Evolutionary conservation across 1,140 invertebrate species (phyloP).

Genomic region (Melitaea cinxia): DNA sequence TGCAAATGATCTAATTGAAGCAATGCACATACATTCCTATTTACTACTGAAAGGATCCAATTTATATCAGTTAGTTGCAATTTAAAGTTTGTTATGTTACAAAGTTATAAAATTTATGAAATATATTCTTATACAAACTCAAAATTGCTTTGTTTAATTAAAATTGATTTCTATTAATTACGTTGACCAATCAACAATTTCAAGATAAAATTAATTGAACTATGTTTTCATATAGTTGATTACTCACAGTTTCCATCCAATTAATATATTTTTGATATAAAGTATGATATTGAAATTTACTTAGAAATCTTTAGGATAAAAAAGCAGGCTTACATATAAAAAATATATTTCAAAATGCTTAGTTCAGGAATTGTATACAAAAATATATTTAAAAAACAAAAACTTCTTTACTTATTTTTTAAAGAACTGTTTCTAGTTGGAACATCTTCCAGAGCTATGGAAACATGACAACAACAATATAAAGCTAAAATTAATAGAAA

Average conservation of each 20-base stretch:
- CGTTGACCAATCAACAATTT: neutral
- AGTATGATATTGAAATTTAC: too few relatives aligned
- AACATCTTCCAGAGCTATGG: constrained; percentile 66
- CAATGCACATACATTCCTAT: constrained; percentile 92
- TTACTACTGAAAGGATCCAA: constrained; percentile 92
- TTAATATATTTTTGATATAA: too few relatives aligned
- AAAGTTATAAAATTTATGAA: neutral
- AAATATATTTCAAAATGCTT: too few relatives aligned
- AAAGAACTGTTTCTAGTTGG: constrained; percentile 51
- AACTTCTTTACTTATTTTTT: constrained; percentile 15
- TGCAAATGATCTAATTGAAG: constrained; percentile 85
- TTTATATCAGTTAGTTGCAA: constrained; percentile 84
- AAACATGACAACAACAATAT: constrained; percentile 72
- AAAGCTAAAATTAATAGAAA: constrained; percentile 55
- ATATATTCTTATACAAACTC: neutral
- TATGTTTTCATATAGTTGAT: constrained; percentile 4
- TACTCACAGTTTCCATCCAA: too few relatives aligned
- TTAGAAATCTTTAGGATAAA: too few relatives aligned
- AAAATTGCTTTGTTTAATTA: too few relatives aligned
- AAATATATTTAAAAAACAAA: neutral
- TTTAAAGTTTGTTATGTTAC: constrained; percentile 28
- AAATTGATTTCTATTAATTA: neutral
- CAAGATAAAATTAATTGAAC: neutral
- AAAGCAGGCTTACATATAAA: too few relatives aligned
- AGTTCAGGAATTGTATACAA: neutral